phyloP scores from a whole-genome alignment of 2,888 invertebrate species.

The Pediacus dermestoides region DNA sequence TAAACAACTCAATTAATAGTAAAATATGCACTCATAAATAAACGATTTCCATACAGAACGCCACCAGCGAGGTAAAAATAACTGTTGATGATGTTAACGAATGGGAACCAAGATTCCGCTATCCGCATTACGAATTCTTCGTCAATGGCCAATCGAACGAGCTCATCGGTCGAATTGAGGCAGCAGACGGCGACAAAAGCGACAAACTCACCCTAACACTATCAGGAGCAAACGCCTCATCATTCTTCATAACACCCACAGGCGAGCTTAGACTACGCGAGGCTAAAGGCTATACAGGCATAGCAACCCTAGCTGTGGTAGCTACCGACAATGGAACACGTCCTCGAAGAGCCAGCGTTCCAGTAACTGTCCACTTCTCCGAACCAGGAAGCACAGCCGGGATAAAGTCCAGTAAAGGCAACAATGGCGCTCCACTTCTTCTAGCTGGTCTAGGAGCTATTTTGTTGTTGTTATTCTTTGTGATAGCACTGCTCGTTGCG shows the following conservation, averaged over 20 bases:
- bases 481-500: constrained; percentile 70
- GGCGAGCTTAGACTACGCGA: constrained; percentile 65
- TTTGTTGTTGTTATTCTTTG: constrained; percentile 67
- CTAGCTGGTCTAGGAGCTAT: constrained; percentile 68
- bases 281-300: constrained; percentile 45
- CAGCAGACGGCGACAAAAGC: constrained; percentile 80
- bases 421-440: constrained; percentile 42
- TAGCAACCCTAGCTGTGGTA: constrained; percentile 73
- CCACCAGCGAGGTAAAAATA: constrained; percentile 76
- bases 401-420: constrained; percentile 31
- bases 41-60: constrained; percentile 59
- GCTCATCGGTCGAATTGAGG: constrained; percentile 67
- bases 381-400: constrained; percentile 46
- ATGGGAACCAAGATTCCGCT: constrained; percentile 88
- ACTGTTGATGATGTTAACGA: constrained; percentile 85
- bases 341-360: constrained; percentile 71
- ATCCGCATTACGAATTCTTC: constrained; percentile 82
- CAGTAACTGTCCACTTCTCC: constrained; percentile 62
- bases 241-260: constrained; percentile 60
- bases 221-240: constrained; percentile 42
- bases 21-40: neutral
- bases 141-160: constrained; percentile 45
- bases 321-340: constrained; percentile 83
- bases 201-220: constrained; percentile 72
- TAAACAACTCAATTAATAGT: too few species aligned